Evolutionary conservation across 53 echinoderm and acorn worm genomes (phyloP).

Genomic region (Echinarachnius parma): DNA sequence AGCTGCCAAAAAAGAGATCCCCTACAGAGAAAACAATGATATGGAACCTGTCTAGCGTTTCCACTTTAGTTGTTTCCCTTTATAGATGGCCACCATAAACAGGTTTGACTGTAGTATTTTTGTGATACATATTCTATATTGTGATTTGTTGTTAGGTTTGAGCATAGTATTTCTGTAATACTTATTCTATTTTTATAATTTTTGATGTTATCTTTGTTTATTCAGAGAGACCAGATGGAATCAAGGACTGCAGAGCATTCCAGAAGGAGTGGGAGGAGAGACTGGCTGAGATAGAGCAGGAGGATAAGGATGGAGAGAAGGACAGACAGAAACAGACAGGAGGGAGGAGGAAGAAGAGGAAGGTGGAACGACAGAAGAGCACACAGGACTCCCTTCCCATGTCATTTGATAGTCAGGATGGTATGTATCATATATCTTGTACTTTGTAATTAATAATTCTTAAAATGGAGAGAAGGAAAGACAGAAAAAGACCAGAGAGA

Average conservation of each 20-base stretch:
- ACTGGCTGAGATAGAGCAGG: constrained; percentile 34
- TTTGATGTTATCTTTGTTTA: not conserved
- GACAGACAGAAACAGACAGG: not conserved
- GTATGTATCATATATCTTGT: not conserved
- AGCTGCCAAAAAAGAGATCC: too few relatives aligned
- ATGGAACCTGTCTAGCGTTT: too few relatives aligned
- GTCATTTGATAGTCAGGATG: constrained; percentile 25
- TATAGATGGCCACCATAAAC: too few relatives aligned
- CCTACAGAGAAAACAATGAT: too few relatives aligned
- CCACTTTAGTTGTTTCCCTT: too few relatives aligned
- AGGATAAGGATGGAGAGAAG: not conserved
- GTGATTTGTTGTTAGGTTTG: too few relatives aligned
- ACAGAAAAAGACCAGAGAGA: constrained; percentile 10
- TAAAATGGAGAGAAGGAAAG: not conserved
- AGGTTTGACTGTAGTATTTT: too few relatives aligned
- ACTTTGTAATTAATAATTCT: too few relatives aligned
- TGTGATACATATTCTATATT: too few relatives aligned
- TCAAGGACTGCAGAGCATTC: constrained; percentile 69
- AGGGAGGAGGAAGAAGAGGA: constrained; percentile 6
- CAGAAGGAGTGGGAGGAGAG: constrained; percentile 67
- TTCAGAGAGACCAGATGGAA: constrained; percentile 63
- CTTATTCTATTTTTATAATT: too few relatives aligned
- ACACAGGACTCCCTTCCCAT: constrained; percentile 5
- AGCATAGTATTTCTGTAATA: too few relatives aligned
- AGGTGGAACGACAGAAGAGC: not conserved